Base-by-base conservation (phyloP, 1,140 invertebrate species). In the Holcopasites calliopsidis region DNA sequence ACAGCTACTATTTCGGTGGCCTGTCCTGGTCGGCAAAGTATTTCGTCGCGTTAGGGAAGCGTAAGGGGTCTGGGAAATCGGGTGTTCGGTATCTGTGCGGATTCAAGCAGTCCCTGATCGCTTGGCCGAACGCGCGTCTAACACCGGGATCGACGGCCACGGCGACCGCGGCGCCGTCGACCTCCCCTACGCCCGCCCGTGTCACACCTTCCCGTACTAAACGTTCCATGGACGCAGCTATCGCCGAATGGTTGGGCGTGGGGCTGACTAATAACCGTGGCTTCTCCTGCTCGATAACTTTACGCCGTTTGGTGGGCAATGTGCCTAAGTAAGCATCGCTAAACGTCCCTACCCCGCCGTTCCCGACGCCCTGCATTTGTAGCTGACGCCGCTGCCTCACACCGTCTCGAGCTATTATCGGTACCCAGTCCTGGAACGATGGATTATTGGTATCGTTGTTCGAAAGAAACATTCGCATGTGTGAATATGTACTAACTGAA, bases 301-400 rank as follows among this genome's bases (percentile, higher is more conserved):
- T 96, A 78, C 96, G 93, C 21, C 96, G 92, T 89, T 97, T 97
- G 47, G 94, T 94, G 13, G 96, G 96, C 93, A 97, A 94, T 10
- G 95, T 95, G 26, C 94, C 94, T 42, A 97, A 90, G 87, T 97
- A 97, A n/a, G 95, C 95, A 91, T 97, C 96, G 78, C 96, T 96
- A 77, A 95, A 95, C 8, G 94, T 94, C 6, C 90, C 80, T 65
- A 93, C 91, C 10, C 89, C 85, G 31, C 87, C 87, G 6, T 86
- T 84, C 3, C 73, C 68, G 21, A 85, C 61, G 18, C 74, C 73
- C 8, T 89, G 88, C 57, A 84, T 71, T 52, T 88, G 87, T 2
- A 86, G 61, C 71, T 93, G 93, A 76, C 94, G 90, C 80, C 94
- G 90, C 82, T 96, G 95, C 50, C 93, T 91, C 76, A 95, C 93